Evolutionary conservation across 1,140 invertebrate species (phyloP), one percentile per base, ranked within the genome.

Genomic region (Atopsyche davidsoni): DNA sequence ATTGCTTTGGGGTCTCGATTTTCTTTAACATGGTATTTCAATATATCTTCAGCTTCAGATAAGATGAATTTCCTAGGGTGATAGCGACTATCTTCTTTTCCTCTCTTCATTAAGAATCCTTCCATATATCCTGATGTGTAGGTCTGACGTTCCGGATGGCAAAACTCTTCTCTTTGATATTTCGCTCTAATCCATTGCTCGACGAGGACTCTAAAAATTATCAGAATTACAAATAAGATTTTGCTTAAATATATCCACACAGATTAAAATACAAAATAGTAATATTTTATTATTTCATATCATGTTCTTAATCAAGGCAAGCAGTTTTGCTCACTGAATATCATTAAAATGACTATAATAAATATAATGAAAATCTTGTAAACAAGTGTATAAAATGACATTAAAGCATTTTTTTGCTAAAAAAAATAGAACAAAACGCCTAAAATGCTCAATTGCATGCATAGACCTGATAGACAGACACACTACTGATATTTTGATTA

Each of bases 131-230:
- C 84, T 21, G 77, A 83, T 7, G 84, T 79, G 63, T 93, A 94
- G 49, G 76, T 79, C 60, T 85, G 82, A 36, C 84, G 76, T 61
- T 87, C 82, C 1, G 82, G 79, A 62, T 87, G 79, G 48, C 80
- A 83, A 68, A 96, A 94, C 64, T 94, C 92, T 73, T 89, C 81
- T 32, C 90, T 75, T 67, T 89, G 79, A 67, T 95, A 95, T 68
- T 94, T 95, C 3, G 89, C 89, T 59, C 83, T 76, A 50, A 95
- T 92, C 87, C 89, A 95, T 64, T 95, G 90, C 64, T 92, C 88
- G 46, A 89, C 79, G 41, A 94, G 70, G 44, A 92, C 82, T 66
- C 91, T 95, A 68, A 34, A 50, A n/a, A n/a, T 22, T 39, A 16
- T 41, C 36, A 42, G 13, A 42, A 45, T 36, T 38, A 23, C 9